These are phyloP conservation scores for Metaphire vulgaris DNA, from an alignment of 1,140 invertebrate species.

Conservation along the genomic window DNA sequence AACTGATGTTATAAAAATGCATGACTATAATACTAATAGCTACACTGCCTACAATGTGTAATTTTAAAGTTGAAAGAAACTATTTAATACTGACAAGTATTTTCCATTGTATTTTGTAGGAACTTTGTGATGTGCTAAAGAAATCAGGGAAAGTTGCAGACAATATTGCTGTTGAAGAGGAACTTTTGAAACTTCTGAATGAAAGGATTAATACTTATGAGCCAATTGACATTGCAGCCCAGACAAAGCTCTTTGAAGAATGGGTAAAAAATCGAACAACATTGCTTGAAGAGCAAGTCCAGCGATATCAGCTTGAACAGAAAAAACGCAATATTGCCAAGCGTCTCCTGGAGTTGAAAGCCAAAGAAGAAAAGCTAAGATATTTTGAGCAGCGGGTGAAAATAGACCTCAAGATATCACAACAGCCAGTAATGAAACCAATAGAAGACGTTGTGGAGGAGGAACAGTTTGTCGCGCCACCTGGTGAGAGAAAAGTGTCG, in stretches of 20 bases:
- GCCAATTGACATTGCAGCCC: slow-evolving; percentile 1
- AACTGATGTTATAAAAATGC: too few species aligned
- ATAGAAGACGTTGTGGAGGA: slow-evolving; percentile 21
- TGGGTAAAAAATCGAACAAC: slow-evolving; percentile 28
- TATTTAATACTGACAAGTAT: too few species aligned
- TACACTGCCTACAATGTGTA: too few species aligned
- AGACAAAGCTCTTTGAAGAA: slow-evolving; percentile 11
- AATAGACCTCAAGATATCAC: slow-evolving; percentile 28
- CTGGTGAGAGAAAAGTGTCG: slow-evolving; percentile 2
- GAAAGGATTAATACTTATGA: neutral
- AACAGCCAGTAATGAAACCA: slow-evolving; percentile 6
- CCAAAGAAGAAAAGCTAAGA: slow-evolving; percentile 31
- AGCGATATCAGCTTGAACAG: slow-evolving; percentile 16
- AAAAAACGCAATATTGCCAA: slow-evolving; percentile 33
- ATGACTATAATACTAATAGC: too few species aligned
- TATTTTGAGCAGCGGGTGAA: slow-evolving; percentile 29
- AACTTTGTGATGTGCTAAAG: neutral
- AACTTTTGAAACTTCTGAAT: neutral
- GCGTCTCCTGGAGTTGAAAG: slow-evolving; percentile 30
- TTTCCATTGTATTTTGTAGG: neutral
- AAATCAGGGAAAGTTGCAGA: slow-evolving; percentile 16
- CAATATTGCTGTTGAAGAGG: slow-evolving; percentile 9
- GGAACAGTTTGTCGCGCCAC: slow-evolving; percentile 26
- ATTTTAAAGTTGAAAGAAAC: too few species aligned
- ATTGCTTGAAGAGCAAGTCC: slow-evolving; percentile 27